A percentile compares a stretch with the other conserved stretches of the same genome.
Conservation (phyloP, 2,888 invertebrate genomes). For the Iselma pallidipennis region DNA sequence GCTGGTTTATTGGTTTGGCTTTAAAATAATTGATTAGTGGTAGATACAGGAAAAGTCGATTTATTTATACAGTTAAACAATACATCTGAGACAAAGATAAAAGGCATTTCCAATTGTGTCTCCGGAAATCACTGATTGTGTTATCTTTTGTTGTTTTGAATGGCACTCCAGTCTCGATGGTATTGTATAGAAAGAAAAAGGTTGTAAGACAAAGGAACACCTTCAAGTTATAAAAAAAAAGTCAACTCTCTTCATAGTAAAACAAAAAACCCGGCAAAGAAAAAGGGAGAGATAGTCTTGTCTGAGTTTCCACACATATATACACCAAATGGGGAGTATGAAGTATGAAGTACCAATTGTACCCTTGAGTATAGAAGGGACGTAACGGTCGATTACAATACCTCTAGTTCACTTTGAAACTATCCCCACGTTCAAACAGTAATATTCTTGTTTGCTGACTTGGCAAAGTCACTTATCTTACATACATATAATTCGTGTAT, state of each 20-base stretch:
- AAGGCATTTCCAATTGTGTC: not conserved
- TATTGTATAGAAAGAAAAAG: constrained; percentile 11
- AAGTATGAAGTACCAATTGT: constrained; percentile 27
- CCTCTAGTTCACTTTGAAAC: not conserved
- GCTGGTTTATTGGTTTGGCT: too few species aligned
- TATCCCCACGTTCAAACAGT: constrained; percentile 8
- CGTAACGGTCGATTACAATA: constrained; percentile 25
- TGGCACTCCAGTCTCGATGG: constrained; percentile 8
- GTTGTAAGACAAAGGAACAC: not conserved
- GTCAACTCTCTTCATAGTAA: constrained; percentile 1
- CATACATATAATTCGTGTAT: constrained; percentile 5
- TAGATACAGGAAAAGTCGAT: too few species aligned
- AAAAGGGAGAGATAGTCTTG: not conserved
- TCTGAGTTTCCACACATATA: not conserved
- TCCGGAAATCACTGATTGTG: constrained; percentile 6
- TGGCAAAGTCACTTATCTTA: constrained; percentile 9
- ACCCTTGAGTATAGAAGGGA: constrained; percentile 23
- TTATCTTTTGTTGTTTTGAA: constrained; percentile 21
- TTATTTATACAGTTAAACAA: not conserved
- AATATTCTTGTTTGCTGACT: constrained; percentile 19
- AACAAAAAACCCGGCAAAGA: constrained; percentile 1
- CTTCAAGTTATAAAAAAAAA: constrained; percentile 2
- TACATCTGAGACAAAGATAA: not conserved
- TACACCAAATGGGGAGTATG: too few species aligned
- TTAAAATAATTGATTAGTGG: too few species aligned